A percentile compares a stretch with the other conserved stretches of the same genome.
Conservation (phyloP, 2,113 vertebrate species). For the Hydrolagus affinis region DNA sequence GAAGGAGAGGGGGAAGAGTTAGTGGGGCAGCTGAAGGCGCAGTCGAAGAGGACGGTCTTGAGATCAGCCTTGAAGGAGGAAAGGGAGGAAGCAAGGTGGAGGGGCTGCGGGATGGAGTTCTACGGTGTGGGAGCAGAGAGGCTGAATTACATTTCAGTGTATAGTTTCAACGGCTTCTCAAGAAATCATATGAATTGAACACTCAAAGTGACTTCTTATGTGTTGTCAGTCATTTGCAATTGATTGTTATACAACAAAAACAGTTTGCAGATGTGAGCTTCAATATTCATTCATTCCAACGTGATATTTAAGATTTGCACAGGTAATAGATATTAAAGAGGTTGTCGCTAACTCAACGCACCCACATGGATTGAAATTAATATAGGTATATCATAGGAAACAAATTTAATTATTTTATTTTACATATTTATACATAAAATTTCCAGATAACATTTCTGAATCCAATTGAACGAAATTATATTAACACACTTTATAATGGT, state of each 20-base stretch:
- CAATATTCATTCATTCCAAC: neutral
- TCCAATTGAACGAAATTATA: slow-evolving; percentile 78
- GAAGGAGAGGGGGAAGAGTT: no score
- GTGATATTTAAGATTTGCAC: neutral
- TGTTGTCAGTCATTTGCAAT: neutral
- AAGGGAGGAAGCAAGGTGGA: no score
- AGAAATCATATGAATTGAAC: neutral
- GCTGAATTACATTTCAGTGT: no score
- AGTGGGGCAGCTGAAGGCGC: no score
- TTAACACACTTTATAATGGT: slow-evolving; percentile 86
- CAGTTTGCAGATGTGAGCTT: neutral
- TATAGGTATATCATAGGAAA: slow-evolving; percentile 68
- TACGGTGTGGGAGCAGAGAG: no score
- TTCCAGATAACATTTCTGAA: slow-evolving; percentile 76
- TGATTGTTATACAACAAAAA: neutral
- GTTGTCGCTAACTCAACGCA: neutral
- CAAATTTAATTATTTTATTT: slow-evolving; percentile 94
- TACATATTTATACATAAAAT: slow-evolving; percentile 99
- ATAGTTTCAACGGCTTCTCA: no score
- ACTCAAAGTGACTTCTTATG: neutral
- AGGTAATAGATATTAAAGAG: neutral
- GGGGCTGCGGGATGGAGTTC: no score
- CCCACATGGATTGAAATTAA: neutral
- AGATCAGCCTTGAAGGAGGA: no score
- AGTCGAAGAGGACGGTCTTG: no score